These are phyloP conservation scores for Agriopis marginaria DNA, from an alignment of 2,888 invertebrate genomes.

Conservation along the genomic window DNA sequence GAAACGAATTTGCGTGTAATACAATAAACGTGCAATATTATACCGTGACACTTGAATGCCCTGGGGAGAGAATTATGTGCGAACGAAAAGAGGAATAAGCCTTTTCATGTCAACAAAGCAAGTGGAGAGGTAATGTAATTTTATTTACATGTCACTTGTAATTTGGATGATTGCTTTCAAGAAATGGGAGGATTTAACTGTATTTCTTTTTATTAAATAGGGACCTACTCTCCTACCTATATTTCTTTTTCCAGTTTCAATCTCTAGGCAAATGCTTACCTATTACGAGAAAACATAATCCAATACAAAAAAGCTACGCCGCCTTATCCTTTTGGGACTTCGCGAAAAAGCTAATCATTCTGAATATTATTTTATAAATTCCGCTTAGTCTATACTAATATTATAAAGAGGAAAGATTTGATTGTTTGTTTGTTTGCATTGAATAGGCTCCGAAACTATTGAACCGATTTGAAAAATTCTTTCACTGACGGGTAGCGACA, in stretches of 20 bases:
- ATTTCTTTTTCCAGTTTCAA: slow-evolving; percentile 26
- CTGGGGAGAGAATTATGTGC: slow-evolving; percentile 52
- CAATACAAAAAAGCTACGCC: slow-evolving; percentile 8
- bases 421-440: no score
- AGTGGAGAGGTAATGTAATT: slow-evolving; percentile 48
- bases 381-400: no score
- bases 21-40: slow-evolving; percentile 66
- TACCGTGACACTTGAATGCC: slow-evolving; percentile 57
- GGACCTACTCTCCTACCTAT: neutral
- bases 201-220: slow-evolving; percentile 18
- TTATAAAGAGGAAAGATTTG: no score
- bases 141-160: slow-evolving; percentile 42
- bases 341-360: slow-evolving; percentile 6
- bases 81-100: slow-evolving; percentile 41
- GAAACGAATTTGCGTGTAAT: slow-evolving; percentile 64
- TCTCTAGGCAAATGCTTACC: neutral
- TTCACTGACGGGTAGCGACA: no score
- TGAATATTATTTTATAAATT: slow-evolving; percentile 12
- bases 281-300: slow-evolving; percentile 9
- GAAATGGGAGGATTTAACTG: slow-evolving; percentile 31
- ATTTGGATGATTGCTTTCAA: slow-evolving; percentile 48
- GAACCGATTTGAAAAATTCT: no score
- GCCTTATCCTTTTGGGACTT: slow-evolving; percentile 9
- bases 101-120: slow-evolving; percentile 49
- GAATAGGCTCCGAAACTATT: no score